Conservation (phyloP, 2,113 vertebrate genomes). For the Fukomys damarensis region DNA sequence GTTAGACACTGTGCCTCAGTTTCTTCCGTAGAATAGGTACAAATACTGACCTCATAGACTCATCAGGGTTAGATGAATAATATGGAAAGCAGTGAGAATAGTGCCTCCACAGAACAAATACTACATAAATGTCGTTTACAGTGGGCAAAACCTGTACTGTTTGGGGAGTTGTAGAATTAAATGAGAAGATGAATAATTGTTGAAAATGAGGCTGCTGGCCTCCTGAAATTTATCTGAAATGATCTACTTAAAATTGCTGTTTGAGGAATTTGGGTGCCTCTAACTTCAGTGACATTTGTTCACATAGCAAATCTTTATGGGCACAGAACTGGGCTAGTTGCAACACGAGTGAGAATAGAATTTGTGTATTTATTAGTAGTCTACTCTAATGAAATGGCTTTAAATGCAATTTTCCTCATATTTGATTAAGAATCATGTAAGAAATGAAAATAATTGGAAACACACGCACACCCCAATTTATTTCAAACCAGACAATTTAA, state of each 20-base stretch:
- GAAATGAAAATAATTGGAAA: constrained; percentile 70
- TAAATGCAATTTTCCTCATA: constrained; percentile 66
- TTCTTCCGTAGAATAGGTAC: constrained; percentile 37
- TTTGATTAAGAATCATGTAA: constrained; percentile 72
- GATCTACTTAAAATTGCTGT: constrained; percentile 69
- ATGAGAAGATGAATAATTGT: constrained; percentile 74
- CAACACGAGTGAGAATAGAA: background rate
- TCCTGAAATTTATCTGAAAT: constrained; percentile 73
- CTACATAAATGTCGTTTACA: background rate
- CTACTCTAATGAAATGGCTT: constrained; percentile 63
- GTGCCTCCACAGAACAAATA: background rate
- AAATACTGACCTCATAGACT: background rate
- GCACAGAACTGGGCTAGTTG: background rate
- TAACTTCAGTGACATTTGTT: constrained; percentile 65
- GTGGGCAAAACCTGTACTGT: constrained; percentile 56
- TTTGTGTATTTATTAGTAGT: constrained; percentile 66
- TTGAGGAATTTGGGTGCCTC: constrained; percentile 47
- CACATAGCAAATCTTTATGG: constrained; percentile 29
- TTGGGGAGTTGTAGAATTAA: constrained; percentile 75
- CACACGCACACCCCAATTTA: constrained; percentile 55
- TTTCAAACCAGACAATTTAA: constrained; percentile 73
- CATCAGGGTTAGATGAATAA: background rate
- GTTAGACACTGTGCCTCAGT: constrained; percentile 4
- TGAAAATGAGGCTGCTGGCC: constrained; percentile 67
- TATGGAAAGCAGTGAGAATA: background rate